A percentile compares a stretch with the other conserved stretches of the same genome.
These are phyloP conservation scores for Eupeodes latifasciatus DNA, from an alignment of 2,888 invertebrate species.

Conservation along the genomic window DNA sequence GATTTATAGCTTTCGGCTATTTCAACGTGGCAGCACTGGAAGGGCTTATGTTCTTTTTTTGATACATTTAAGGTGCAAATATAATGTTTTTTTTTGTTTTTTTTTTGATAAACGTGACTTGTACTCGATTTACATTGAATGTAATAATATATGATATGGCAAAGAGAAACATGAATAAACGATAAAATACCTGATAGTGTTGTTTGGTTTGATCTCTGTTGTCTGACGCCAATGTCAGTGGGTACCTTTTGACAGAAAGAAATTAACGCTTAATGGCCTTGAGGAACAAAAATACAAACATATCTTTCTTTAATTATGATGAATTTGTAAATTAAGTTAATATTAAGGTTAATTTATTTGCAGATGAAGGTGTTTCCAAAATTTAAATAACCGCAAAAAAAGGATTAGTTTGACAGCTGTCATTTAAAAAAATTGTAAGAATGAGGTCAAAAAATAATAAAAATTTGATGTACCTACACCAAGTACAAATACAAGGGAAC, in stretches of 20 bases:
- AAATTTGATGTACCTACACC: no score
- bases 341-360: neutral
- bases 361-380: no score
- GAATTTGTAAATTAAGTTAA: conserved; percentile 8
- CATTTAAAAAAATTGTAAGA: no score
- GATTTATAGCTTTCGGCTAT: neutral
- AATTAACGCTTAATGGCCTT: conserved; percentile 35
- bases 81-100: conserved; percentile 30
- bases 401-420: no score
- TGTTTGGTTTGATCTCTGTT: conserved; percentile 16
- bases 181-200: conserved; percentile 38
- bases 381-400: neutral
- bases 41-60: neutral
- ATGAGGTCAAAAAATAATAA: no score
- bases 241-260: conserved; percentile 29
- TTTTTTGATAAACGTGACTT: conserved; percentile 42
- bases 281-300: neutral
- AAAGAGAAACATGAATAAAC: conserved; percentile 29
- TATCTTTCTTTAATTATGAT: conserved; percentile 29
- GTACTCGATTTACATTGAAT: conserved; percentile 1
- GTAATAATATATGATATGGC: neutral
- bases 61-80: conserved; percentile 32
- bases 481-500: no score
- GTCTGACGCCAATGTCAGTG: conserved; percentile 34
- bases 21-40: neutral